phyloP scores from a whole-genome alignment of 2,888 invertebrate species.

The Drosophila robusta region DNA sequence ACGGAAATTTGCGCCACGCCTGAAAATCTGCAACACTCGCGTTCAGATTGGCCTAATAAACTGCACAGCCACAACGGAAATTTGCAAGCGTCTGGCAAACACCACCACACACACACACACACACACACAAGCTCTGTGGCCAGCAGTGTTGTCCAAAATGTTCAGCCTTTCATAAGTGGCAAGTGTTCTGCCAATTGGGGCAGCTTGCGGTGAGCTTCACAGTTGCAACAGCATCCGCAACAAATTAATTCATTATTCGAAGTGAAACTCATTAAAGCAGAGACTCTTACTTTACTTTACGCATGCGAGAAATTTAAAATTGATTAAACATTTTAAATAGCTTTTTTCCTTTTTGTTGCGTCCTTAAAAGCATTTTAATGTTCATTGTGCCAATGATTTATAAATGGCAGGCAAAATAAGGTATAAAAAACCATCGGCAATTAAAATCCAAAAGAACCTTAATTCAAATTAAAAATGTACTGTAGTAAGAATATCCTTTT shows the following conservation, averaged over 20 bases:
- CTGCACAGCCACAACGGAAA: constrained; percentile 66
- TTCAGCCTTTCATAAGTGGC: background rate
- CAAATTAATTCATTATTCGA: constrained; percentile 8
- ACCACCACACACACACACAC: constrained; percentile 15
- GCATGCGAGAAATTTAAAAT: background rate
- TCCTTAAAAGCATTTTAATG: background rate
- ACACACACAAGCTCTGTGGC: constrained; percentile 8
- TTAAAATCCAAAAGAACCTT: too few relatives aligned
- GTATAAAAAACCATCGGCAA: too few relatives aligned
- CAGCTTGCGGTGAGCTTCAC: constrained; percentile 9
- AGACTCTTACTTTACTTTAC: background rate
- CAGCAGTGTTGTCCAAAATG: constrained; percentile 14
- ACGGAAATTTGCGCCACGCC: constrained; percentile 54
- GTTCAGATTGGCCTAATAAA: constrained; percentile 61
- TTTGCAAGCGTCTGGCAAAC: constrained; percentile 68
- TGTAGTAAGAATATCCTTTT: too few relatives aligned
- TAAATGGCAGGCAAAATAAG: too few relatives aligned
- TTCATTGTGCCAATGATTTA: background rate
- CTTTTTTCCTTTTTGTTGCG: background rate
- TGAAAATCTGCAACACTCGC: constrained; percentile 36
- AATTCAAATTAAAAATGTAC: too few relatives aligned
- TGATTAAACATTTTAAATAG: constrained; percentile 1
- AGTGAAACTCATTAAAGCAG: background rate
- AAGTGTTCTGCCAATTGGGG: constrained; percentile 11
- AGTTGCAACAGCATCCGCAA: constrained; percentile 3